A percentile compares a stretch with the other conserved stretches of the same genome.
Conservation (phyloP, 2,888 invertebrate genomes). For the Melikaiella ostensackeni region DNA sequence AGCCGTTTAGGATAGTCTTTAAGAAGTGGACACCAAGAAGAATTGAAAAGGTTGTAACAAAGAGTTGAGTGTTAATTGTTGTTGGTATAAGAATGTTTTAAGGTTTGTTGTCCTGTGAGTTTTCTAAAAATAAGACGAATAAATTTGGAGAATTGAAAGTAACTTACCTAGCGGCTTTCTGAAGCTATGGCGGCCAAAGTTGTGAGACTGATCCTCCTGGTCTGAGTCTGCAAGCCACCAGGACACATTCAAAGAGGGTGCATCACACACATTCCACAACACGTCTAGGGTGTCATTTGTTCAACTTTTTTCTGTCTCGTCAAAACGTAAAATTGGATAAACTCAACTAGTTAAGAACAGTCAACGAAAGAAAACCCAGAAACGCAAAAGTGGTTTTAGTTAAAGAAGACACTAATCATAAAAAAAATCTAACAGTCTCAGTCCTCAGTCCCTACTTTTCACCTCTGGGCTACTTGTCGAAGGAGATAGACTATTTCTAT, state of each 20-base stretch:
- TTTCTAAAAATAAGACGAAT: constrained; percentile 29
- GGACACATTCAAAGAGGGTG: constrained; percentile 75
- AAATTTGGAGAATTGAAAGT: constrained; percentile 41
- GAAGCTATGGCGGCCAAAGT: constrained; percentile 77
- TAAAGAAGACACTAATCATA: neutral
- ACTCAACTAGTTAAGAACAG: neutral
- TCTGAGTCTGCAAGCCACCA: constrained; percentile 77
- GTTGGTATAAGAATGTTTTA: constrained; percentile 9
- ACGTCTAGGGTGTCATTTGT: constrained; percentile 71
- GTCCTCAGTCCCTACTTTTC: neutral
- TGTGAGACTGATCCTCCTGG: constrained; percentile 76
- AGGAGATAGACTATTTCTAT: constrained; percentile 11
- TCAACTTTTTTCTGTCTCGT: constrained; percentile 13
- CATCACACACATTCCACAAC: constrained; percentile 77
- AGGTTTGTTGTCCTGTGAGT: neutral
- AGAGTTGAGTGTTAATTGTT: neutral
- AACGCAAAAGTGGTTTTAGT: neutral
- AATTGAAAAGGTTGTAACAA: neutral
- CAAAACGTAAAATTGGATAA: neutral
- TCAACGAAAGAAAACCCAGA: neutral
- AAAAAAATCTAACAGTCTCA: neutral
- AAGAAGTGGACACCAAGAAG: constrained; percentile 17
- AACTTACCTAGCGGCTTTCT: constrained; percentile 81
- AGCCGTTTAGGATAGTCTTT: constrained; percentile 25
- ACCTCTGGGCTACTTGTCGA: constrained; percentile 1